Conservation (phyloP, 2,797 vertebrate species). For the Danio kyathit region DNA sequence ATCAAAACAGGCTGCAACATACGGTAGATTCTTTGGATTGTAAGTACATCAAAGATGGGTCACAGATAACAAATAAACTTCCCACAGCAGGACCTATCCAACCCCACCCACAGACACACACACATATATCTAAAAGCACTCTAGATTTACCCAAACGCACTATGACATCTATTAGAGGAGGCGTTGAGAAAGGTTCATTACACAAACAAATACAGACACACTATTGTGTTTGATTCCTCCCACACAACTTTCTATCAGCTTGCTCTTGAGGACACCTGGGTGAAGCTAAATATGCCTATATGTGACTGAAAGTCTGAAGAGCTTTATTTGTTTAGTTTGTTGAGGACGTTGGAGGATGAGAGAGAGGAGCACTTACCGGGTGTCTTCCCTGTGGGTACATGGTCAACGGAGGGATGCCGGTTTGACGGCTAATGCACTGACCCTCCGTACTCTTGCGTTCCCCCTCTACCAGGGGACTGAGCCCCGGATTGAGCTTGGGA, state of each 20-base stretch:
- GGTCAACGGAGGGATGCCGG: constrained; percentile 80
- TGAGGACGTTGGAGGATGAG: constrained; percentile 35
- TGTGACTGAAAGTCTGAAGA: constrained; percentile 55
- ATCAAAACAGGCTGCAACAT: constrained; percentile 43
- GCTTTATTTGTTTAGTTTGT: constrained; percentile 35
- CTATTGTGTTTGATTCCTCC: constrained; percentile 57
- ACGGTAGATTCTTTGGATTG: constrained; percentile 52
- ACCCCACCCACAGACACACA: constrained; percentile 69
- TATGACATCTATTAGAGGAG: constrained; percentile 43
- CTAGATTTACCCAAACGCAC: constrained; percentile 58
- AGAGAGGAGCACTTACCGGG: constrained; percentile 79
- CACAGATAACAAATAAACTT: constrained; percentile 53
- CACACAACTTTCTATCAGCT: constrained; percentile 67
- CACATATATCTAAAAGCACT: constrained; percentile 49
- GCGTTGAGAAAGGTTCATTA: constrained; percentile 43
- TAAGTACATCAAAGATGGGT: constrained; percentile 39
- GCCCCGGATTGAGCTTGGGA: constrained; percentile 51
- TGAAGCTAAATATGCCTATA: constrained; percentile 62
- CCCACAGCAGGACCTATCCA: constrained; percentile 75
- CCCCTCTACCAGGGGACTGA: constrained; percentile 69
- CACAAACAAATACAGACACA: constrained; percentile 40
- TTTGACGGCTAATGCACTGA: constrained; percentile 78
- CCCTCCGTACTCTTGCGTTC: constrained; percentile 75
- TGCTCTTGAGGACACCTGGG: constrained; percentile 72
- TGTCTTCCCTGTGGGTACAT: constrained; percentile 94